These are phyloP conservation scores for Pyrochroa serraticornis DNA, from an alignment of 2,888 invertebrate species.

Conservation along the genomic window DNA sequence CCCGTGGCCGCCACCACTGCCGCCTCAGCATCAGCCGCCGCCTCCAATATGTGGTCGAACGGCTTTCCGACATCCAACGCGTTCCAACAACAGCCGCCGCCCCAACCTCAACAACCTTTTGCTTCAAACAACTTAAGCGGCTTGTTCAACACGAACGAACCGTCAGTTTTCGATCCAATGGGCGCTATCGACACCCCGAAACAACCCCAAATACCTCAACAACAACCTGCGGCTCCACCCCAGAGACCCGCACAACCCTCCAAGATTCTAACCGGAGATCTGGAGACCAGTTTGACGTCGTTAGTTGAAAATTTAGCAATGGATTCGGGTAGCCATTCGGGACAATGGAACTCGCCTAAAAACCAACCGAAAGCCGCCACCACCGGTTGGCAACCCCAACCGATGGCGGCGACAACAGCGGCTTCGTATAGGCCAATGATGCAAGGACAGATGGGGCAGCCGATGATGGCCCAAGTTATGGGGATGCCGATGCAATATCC, in stretches of 20 bases:
- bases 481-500: slow-evolving; percentile 36
- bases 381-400: slow-evolving; percentile 80
- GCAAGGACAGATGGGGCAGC: slow-evolving; percentile 41
- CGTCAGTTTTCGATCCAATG: slow-evolving; percentile 64
- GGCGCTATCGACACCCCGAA: slow-evolving; percentile 60
- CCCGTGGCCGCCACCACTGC: slow-evolving; percentile 38
- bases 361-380: slow-evolving; percentile 69
- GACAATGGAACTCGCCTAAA: slow-evolving; percentile 84
- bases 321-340: slow-evolving; percentile 67
- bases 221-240: slow-evolving; percentile 57
- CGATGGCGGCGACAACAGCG: slow-evolving; percentile 85
- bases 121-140: slow-evolving; percentile 58
- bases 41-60: slow-evolving; percentile 50
- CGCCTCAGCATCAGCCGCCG: slow-evolving; percentile 45
- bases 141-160: slow-evolving; percentile 60
- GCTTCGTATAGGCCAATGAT: slow-evolving; percentile 85
- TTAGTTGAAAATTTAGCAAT: slow-evolving; percentile 92
- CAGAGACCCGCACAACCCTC: slow-evolving; percentile 51
- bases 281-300: slow-evolving; percentile 92
- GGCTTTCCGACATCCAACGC: slow-evolving; percentile 38
- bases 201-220: slow-evolving; percentile 58
- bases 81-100: slow-evolving; percentile 26
- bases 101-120: slow-evolving; percentile 35
- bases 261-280: slow-evolving; percentile 85
- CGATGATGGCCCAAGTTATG: slow-evolving; percentile 36